Evolutionary conservation across 2,113 vertebrate species (phyloP), one percentile per base, ranked within the genome.

Genomic region (Monarcha castaneiventris): DNA sequence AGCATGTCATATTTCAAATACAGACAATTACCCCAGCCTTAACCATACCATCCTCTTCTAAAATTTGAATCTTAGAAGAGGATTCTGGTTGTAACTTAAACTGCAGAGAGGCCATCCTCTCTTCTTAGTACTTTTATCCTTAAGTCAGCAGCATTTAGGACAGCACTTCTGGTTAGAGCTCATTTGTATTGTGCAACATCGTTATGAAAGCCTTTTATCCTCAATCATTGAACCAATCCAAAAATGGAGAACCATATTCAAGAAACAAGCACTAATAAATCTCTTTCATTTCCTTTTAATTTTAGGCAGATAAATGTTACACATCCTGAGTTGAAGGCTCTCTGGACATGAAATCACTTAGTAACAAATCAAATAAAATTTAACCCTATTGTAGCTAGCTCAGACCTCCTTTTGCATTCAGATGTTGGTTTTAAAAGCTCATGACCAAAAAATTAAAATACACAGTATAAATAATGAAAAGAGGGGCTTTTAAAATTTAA

Each of bases 241-340:
- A 93, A 94, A 20, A 67, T 44, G 75, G 68, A 90, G 90, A 80
- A 94, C 63, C 84, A 67, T 77, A 90, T 91, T 93, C 79, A 95
- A 96, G 90, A 96, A 97, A 96, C 90, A 97, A 97, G 79, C 85
- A 87, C 87, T 94, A 96, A 94, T 96, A 97, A 96, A 97, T 96
- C 94, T 93, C 75, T 77, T 94, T 91, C 90, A 77, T 90, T 97
- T 88, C 87, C 94, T 97, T 97, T 97, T 96, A 96, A 96, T 97
- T 97, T 96, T 86, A 93, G 91, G 79, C 93, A 97, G 91, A 96
- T 93, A 97, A 96, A 94, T 74, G 84, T 83, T 96, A 80, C 79
- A 83, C 35, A 83, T 93, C 79, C 82, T 63, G 90, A 95, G 76
- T 22, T 88, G 82, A 90, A 94, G 84, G 30, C 39, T 90, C 90